Evolutionary conservation across 2,113 vertebrate genomes (phyloP).

Genomic region (Hepsetus odoe): DNA sequence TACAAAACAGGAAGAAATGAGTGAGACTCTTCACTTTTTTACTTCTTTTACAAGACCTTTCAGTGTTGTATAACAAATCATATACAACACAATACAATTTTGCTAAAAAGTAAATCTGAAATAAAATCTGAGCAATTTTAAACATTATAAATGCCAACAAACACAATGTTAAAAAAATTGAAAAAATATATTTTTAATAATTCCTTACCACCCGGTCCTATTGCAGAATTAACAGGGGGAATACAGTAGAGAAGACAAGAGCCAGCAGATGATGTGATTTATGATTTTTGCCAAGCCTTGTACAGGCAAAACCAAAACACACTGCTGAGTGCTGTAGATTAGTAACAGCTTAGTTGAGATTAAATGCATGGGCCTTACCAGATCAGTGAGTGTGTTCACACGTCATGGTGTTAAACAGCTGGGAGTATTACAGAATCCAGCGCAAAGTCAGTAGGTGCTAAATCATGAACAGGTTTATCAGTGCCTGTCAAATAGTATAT

Average conservation of each 20-base stretch:
- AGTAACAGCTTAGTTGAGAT: slow-evolving; percentile 39
- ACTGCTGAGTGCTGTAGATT: slow-evolving; percentile 29
- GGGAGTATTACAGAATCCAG: background rate
- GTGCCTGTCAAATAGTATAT: background rate
- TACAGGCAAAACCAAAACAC: slow-evolving; percentile 9
- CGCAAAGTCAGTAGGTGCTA: slow-evolving; percentile 4
- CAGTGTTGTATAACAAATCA: too few relatives aligned
- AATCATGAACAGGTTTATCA: slow-evolving; percentile 18
- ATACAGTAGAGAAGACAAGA: background rate
- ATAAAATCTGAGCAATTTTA: too few relatives aligned
- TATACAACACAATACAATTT: too few relatives aligned
- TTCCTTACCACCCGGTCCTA: too few relatives aligned
- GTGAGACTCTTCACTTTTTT: too few relatives aligned
- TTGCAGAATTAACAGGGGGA: too few relatives aligned
- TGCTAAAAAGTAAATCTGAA: too few relatives aligned
- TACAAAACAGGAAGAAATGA: too few relatives aligned
- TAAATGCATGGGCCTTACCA: slow-evolving; percentile 1
- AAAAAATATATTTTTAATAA: too few relatives aligned
- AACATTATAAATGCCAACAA: too few relatives aligned
- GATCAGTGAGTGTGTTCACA: slow-evolving; percentile 17
- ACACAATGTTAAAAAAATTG: too few relatives aligned
- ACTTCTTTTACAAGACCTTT: too few relatives aligned
- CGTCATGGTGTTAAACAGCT: background rate
- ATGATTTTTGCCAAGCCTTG: slow-evolving; percentile 1
- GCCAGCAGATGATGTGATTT: background rate